Evolutionary conservation across 2,797 vertebrate species (phyloP).

Genomic region (Scolopax bukidnonensis): DNA sequence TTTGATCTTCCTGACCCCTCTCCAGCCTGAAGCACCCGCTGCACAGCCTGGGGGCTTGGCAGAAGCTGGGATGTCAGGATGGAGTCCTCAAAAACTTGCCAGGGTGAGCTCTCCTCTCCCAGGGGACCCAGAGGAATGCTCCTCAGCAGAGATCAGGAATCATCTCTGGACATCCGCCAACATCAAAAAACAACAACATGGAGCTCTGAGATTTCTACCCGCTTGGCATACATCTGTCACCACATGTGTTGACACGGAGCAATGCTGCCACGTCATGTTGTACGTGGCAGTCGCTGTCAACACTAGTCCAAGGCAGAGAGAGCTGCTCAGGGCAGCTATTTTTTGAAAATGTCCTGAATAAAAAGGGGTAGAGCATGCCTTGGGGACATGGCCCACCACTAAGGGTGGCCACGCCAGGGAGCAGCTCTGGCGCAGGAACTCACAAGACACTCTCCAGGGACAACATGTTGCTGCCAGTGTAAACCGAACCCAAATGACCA

Average conservation of each 20-base stretch:
- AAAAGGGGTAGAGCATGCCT: background rate
- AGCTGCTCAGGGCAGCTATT: slow-evolving; percentile 34
- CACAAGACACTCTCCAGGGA: background rate
- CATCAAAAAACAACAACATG: background rate
- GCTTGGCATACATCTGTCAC: slow-evolving; percentile 35
- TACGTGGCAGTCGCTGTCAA: slow-evolving; percentile 33
- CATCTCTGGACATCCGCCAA: background rate
- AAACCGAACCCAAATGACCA: background rate
- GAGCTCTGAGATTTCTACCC: background rate
- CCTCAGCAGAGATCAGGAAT: background rate
- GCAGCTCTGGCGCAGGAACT: background rate
- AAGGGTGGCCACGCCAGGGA: background rate
- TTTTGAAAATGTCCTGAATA: background rate
- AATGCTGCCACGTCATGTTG: slow-evolving; percentile 29
- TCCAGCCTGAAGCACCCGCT: background rate
- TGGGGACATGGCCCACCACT: background rate
- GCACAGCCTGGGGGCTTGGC: background rate
- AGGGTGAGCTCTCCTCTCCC: background rate
- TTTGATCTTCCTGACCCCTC: background rate
- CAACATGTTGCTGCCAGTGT: background rate
- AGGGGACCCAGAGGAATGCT: background rate
- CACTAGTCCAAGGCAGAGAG: background rate
- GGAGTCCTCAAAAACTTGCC: background rate
- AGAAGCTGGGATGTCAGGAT: background rate
- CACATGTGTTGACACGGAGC: slow-evolving; percentile 24